Evolutionary conservation across 2,113 vertebrate species (phyloP), one percentile per base, ranked within the genome.

Genomic region (Cebus imitator): DNA sequence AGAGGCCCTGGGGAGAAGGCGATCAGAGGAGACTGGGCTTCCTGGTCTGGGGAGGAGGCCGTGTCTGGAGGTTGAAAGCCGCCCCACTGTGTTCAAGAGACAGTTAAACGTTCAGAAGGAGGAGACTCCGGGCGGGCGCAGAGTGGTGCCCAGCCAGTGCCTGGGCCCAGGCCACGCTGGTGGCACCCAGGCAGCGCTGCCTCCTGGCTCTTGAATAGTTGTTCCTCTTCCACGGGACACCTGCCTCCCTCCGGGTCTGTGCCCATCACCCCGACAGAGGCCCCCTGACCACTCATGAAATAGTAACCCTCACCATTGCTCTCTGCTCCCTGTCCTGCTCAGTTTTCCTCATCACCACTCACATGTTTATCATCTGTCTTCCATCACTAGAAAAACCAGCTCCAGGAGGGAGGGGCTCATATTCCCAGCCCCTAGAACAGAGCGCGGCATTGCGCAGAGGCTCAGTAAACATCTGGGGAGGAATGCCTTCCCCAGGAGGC

Each of bases 361-460:
- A 2, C 3, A 4, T 61, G 8, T 66, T 52, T 61, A 37, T 32
- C 45, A 1, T 43, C 40, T 57, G 8, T 35, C 30, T 92, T 32
- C 32, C 52, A 20, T 35, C 40, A 2, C 35, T 35, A 52, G 32
- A 37, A 73, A 21, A 76, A 25, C 6, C 3, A 6, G 30, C 7
- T 37, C 20, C 25, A 2, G 27, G 12, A 50, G 32, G 43, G 21
- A 16, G 35, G 52, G 40, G 11, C 30, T 45, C 1, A 57, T 48
- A 8, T 70, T 35, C 43, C 9, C 18, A 2, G 73, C 13, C n/a
- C 18, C n/a, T 52, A 4, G 52, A 14, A 25, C 73, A n/a, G 58
- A 48, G 12, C 27, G 9, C 0, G 11, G 35, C 43, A 23, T 23
- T 0, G 4, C 30, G 0, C 1, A 6, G 66, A 58, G 21, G 40